Conservation (phyloP, 2,797 vertebrate species). For the Hypotaenidia okinawae region DNA sequence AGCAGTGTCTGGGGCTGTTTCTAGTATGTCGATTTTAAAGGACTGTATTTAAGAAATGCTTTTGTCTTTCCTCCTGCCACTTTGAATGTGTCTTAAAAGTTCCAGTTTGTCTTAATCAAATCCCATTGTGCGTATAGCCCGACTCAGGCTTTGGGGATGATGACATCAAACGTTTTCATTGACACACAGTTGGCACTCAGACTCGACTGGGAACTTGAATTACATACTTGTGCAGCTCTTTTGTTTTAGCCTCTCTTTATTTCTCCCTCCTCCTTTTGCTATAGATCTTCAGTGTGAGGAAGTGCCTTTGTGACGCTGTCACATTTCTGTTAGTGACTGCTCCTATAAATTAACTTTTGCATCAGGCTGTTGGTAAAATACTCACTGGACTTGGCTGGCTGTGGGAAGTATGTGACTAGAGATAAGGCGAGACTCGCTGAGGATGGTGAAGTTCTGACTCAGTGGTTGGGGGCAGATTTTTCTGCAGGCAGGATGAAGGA, state of each 20-base stretch:
- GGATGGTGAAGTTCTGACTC: background rate
- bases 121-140: background rate
- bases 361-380: background rate
- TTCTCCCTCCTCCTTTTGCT: background rate
- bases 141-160: background rate
- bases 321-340: background rate
- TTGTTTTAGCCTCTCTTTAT: background rate
- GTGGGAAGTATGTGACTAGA: background rate
- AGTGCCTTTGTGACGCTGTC: background rate
- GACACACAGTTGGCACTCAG: background rate
- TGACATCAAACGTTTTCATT: background rate
- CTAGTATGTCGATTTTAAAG: background rate
- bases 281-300: background rate
- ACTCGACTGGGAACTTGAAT: conserved; percentile 12
- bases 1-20: background rate
- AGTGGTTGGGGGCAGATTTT: background rate
- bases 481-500: background rate
- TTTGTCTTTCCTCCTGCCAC: background rate
- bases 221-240: background rate
- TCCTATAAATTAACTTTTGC: background rate
- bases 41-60: background rate
- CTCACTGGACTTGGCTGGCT: background rate
- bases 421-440: background rate
- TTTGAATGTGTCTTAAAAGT: background rate
- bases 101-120: background rate